phyloP scores from a whole-genome alignment of 2,113 vertebrate genomes.

The Vanacampus margaritifer region DNA sequence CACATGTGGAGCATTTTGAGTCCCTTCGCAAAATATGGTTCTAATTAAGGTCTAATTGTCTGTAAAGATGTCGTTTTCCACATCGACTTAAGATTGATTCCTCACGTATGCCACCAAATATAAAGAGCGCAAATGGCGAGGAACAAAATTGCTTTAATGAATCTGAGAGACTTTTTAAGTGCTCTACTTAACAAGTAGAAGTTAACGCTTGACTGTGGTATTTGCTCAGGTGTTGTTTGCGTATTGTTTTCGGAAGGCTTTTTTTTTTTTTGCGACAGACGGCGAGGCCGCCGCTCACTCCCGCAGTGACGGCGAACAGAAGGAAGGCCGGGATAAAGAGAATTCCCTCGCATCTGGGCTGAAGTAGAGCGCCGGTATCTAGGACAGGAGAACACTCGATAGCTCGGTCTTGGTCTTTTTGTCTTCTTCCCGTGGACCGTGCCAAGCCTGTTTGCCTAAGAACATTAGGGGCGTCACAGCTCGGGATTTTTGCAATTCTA shows the following conservation, averaged over 20 bases:
- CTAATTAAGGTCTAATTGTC: too few relatives aligned
- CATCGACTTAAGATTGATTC: too few relatives aligned
- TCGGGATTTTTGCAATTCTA: conserved; percentile 69
- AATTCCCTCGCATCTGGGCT: conserved; percentile 43
- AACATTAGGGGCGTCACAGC: conserved; percentile 70
- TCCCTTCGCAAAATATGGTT: too few relatives aligned
- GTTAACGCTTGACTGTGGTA: background rate
- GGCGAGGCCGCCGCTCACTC: background rate
- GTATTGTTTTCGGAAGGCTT: background rate
- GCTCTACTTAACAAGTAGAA: background rate
- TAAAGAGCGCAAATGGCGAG: too few relatives aligned
- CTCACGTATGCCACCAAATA: too few relatives aligned
- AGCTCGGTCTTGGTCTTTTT: conserved; percentile 20
- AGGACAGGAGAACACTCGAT: conserved; percentile 43
- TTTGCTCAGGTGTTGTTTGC: background rate
- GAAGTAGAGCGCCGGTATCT: conserved; percentile 46
- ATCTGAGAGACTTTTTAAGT: background rate
- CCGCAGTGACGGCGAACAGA: conserved; percentile 43
- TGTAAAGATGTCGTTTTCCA: too few relatives aligned
- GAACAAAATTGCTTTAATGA: too few relatives aligned
- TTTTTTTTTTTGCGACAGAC: background rate
- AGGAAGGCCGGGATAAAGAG: conserved; percentile 41
- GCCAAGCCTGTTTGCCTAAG: conserved; percentile 65
- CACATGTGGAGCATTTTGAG: too few relatives aligned
- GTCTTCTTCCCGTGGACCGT: conserved; percentile 45